Conservation (phyloP, 64 coral and sea anemone species). For the Acropora tenuis region DNA sequence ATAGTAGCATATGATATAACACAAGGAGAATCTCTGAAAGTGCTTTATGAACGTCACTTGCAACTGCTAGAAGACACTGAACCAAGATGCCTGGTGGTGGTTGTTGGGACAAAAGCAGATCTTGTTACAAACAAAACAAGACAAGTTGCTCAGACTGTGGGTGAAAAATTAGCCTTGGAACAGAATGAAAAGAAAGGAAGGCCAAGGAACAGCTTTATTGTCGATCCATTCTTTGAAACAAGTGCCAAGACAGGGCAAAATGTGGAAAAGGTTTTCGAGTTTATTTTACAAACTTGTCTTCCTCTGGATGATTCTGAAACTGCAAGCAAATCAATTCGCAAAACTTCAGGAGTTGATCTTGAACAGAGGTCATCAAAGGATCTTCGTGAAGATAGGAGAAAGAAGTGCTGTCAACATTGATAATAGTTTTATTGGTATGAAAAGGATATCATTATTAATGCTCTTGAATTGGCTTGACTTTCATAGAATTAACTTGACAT, state of each 20-base stretch:
- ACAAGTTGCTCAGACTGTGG: constrained; percentile 51
- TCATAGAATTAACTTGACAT: too few relatives aligned
- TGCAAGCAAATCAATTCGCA: constrained; percentile 50
- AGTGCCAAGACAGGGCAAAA: constrained; percentile 94
- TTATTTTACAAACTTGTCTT: constrained; percentile 87
- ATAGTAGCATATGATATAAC: constrained; percentile 95
- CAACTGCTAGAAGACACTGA: constrained; percentile 88
- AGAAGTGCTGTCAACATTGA: background rate
- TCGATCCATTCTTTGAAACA: constrained; percentile 90
- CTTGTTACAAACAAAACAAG: constrained; percentile 64
- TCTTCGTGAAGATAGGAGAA: background rate
- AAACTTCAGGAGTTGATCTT: constrained; percentile 61
- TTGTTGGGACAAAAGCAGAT: constrained; percentile 87
- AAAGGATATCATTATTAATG: too few relatives aligned
- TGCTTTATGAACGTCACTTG: constrained; percentile 74
- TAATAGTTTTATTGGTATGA: too few relatives aligned
- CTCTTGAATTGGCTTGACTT: too few relatives aligned
- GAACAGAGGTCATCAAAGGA: constrained; percentile 15
- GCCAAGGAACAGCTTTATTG: constrained; percentile 33
- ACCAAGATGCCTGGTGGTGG: constrained; percentile 79
- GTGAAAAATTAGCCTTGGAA: constrained; percentile 64
- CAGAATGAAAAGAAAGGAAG: constrained; percentile 75
- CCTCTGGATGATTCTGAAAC: constrained; percentile 75
- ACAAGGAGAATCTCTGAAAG: constrained; percentile 47
- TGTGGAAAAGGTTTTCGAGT: constrained; percentile 93